Conservation (phyloP, 2,888 invertebrate genomes). For the Idaea biselata region DNA sequence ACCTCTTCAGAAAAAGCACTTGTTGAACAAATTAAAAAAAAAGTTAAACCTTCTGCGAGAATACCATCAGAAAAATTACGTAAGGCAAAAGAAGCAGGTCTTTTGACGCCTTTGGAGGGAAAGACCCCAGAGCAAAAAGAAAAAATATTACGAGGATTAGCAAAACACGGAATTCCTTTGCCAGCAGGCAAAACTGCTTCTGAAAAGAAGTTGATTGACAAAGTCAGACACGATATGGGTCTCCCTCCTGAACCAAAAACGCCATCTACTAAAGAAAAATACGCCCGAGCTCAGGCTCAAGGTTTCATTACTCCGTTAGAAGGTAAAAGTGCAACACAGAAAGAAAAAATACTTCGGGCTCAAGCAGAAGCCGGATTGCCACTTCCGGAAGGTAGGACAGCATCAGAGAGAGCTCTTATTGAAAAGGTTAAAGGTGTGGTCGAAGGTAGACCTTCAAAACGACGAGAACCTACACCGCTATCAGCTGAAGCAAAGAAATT, state of each 20-base stretch:
- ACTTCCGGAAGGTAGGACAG: slow-evolving; percentile 33
- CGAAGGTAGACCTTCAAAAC: not conserved
- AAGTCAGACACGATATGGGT: slow-evolving; percentile 8
- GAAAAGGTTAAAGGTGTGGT: slow-evolving; percentile 17
- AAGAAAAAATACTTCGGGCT: slow-evolving; percentile 17
- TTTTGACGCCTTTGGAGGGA: slow-evolving; percentile 32
- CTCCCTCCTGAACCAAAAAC: slow-evolving; percentile 18
- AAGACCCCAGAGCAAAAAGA: slow-evolving; percentile 33
- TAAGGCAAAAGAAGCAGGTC: slow-evolving; percentile 29
- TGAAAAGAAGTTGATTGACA: slow-evolving; percentile 29
- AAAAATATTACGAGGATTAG: slow-evolving; percentile 26
- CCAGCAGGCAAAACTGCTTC: slow-evolving; percentile 38
- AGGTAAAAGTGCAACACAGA: slow-evolving; percentile 5
- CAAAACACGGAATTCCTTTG: slow-evolving; percentile 32
- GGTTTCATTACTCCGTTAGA: not conserved
- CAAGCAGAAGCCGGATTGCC: slow-evolving; percentile 7
- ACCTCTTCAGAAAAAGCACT: slow-evolving; percentile 39
- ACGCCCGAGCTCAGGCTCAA: not conserved
- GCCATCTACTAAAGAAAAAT: slow-evolving; percentile 13
- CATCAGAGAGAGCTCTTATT: slow-evolving; percentile 25
- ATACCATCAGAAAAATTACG: slow-evolving; percentile 24
- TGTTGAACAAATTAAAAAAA: slow-evolving; percentile 30
- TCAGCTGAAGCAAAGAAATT: slow-evolving; percentile 27
- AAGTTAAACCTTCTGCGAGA: slow-evolving; percentile 16
- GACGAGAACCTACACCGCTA: slow-evolving; percentile 6